A percentile compares a stretch with the other conserved stretches of the same genome.
phyloP scores from a whole-genome alignment of 1,140 invertebrate species.

The Plutomurus gul region DNA sequence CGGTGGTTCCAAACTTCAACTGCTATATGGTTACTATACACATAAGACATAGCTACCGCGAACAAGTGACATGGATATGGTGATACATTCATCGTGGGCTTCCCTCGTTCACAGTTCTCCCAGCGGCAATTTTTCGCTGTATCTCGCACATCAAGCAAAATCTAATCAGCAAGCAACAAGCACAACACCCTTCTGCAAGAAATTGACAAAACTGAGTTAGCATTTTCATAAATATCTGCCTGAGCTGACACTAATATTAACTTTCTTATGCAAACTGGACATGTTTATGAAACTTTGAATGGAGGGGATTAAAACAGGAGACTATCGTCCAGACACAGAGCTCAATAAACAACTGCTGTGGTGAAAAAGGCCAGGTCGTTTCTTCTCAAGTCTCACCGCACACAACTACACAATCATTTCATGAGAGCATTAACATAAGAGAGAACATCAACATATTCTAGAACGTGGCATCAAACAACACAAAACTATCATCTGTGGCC shows the following conservation, averaged over 20 bases:
- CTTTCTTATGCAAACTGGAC: slow-evolving; percentile 23
- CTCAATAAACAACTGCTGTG: slow-evolving; percentile 19
- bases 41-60: too few relatives aligned
- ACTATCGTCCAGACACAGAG: background rate
- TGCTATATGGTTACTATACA: too few relatives aligned
- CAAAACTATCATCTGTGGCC: background rate
- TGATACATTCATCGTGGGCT: too few relatives aligned
- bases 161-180: background rate
- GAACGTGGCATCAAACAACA: background rate
- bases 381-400: slow-evolving; percentile 12
- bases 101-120: too few relatives aligned
- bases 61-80: too few relatives aligned
- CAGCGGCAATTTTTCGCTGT: too few relatives aligned
- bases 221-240: slow-evolving; percentile 1
- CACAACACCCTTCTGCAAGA: background rate
- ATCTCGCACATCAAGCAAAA: background rate
- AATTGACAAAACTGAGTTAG: slow-evolving; percentile 27
- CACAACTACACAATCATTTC: background rate
- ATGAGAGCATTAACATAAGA: slow-evolving; percentile 9
- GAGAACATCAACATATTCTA: slow-evolving; percentile 14
- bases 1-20: too few relatives aligned
- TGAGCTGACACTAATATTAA: slow-evolving; percentile 30
- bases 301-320: slow-evolving; percentile 15
- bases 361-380: background rate
- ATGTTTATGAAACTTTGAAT: slow-evolving; percentile 23